Conservation (phyloP, 2,888 invertebrate species). For the Panopea generosa region DNA sequence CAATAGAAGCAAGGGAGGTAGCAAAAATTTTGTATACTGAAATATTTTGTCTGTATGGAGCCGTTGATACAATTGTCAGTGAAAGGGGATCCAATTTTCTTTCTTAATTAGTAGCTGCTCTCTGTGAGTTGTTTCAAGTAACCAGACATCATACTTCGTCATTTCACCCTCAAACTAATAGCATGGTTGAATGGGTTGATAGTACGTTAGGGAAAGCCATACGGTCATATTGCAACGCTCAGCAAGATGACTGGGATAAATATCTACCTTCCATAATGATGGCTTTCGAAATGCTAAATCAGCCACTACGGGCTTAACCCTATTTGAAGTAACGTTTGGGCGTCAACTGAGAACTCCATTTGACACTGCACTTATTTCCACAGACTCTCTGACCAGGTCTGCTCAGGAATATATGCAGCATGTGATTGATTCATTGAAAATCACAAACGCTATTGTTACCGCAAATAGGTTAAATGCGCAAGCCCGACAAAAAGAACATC, state of each 20-base stretch:
- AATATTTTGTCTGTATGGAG: constrained; percentile 61
- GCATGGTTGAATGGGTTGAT: constrained; percentile 47
- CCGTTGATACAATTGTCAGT: constrained; percentile 43
- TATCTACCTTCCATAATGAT: constrained; percentile 49
- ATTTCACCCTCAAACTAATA: constrained; percentile 60
- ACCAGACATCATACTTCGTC: constrained; percentile 53
- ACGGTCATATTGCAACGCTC: constrained; percentile 40
- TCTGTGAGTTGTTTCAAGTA: constrained; percentile 62
- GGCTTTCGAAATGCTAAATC: constrained; percentile 49
- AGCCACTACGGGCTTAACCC: constrained; percentile 33
- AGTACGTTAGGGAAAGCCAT: constrained; percentile 48
- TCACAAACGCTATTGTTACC: constrained; percentile 23
- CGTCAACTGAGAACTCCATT: constrained; percentile 27
- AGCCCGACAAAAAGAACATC: constrained; percentile 27
- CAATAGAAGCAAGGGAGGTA: constrained; percentile 50
- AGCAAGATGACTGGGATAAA: constrained; percentile 50
- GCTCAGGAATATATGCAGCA: constrained; percentile 27
- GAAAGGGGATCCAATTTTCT: constrained; percentile 58
- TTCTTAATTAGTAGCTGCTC: constrained; percentile 51
- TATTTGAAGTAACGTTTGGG: constrained; percentile 34
- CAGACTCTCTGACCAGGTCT: not conserved
- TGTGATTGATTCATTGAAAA: constrained; percentile 2
- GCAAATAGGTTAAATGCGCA: constrained; percentile 20
- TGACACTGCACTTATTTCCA: constrained; percentile 32
- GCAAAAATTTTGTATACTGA: constrained; percentile 50